phyloP scores from a whole-genome alignment of 2,113 vertebrate genomes.

The Isichthys henryi region DNA sequence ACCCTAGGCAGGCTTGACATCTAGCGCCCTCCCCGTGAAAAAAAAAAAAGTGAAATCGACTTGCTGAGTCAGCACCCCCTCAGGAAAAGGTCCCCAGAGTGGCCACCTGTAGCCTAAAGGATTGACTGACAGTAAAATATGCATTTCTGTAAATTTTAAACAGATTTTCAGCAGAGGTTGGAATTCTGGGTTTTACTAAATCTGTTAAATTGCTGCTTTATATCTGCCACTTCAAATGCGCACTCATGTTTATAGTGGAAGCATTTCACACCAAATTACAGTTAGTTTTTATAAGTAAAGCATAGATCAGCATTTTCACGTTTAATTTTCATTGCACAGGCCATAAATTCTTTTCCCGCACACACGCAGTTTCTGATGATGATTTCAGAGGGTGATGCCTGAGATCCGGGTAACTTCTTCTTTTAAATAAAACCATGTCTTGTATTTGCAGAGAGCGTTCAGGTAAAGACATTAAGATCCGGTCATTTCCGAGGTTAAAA shows the following conservation, averaged over 20 bases:
- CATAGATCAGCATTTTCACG: background rate
- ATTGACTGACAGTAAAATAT: background rate
- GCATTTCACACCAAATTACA: background rate
- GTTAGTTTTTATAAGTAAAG: background rate
- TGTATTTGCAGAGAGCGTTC: background rate
- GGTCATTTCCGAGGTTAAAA: background rate
- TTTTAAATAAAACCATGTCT: background rate
- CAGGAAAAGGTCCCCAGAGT: background rate
- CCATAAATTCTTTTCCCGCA: background rate
- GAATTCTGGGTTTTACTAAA: background rate
- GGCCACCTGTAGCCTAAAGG: background rate
- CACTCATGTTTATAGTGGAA: background rate
- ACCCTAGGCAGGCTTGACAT: background rate
- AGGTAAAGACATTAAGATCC: background rate
- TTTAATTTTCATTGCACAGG: background rate
- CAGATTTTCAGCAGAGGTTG: background rate
- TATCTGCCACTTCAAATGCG: background rate
- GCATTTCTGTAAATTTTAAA: background rate
- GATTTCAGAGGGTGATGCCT: background rate
- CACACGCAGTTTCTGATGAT: background rate
- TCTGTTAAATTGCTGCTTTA: background rate
- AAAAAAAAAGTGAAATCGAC: background rate
- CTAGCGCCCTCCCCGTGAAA: background rate
- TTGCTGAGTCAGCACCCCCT: background rate
- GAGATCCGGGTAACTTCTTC: background rate